These are phyloP conservation scores for Centropyge bicolor DNA, from an alignment of 2,797 vertebrate genomes.

Conservation along the genomic window DNA sequence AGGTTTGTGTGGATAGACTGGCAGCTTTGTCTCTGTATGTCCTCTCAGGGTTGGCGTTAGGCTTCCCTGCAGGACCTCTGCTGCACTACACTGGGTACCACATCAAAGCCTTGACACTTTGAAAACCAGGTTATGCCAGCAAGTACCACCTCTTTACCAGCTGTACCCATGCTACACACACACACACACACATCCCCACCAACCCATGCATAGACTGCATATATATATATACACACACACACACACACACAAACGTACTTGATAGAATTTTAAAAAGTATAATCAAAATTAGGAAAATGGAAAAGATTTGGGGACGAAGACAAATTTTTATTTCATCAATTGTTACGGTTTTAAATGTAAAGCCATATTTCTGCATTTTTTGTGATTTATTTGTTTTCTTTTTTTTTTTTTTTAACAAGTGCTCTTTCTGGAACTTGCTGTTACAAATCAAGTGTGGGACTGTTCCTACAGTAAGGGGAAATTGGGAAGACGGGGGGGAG, in stretches of 20 bases:
- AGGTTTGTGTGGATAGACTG: conserved; percentile 75
- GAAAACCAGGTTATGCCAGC: conserved; percentile 83
- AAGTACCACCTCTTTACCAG: conserved; percentile 83
- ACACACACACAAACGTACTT: conserved; percentile 45
- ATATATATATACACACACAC: conserved; percentile 20
- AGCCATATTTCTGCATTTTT: conserved; percentile 86
- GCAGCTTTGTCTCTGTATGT: conserved; percentile 76
- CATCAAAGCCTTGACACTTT: conserved; percentile 79
- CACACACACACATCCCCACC: conserved; percentile 45
- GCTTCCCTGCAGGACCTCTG: conserved; percentile 74
- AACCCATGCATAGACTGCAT: conserved; percentile 68
- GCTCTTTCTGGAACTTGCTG: conserved; percentile 89
- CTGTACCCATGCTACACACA: conserved; percentile 70
- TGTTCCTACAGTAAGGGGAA: conserved; percentile 63
- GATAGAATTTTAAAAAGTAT: conserved; percentile 62
- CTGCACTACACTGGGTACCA: conserved; percentile 78
- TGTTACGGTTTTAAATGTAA: conserved; percentile 85
- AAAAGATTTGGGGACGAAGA: conserved; percentile 49
- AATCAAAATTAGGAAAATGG: conserved; percentile 64
- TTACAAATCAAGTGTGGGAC: conserved; percentile 85
- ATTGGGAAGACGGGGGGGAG: conserved; percentile 6
- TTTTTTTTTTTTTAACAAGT: conserved; percentile 79
- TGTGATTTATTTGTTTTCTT: conserved; percentile 20
- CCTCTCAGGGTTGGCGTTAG: conserved; percentile 60
- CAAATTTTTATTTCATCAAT: conserved; percentile 70